Base-by-base conservation (phyloP, 2,797 vertebrate genomes). In the Aulostomus chinensis region DNA sequence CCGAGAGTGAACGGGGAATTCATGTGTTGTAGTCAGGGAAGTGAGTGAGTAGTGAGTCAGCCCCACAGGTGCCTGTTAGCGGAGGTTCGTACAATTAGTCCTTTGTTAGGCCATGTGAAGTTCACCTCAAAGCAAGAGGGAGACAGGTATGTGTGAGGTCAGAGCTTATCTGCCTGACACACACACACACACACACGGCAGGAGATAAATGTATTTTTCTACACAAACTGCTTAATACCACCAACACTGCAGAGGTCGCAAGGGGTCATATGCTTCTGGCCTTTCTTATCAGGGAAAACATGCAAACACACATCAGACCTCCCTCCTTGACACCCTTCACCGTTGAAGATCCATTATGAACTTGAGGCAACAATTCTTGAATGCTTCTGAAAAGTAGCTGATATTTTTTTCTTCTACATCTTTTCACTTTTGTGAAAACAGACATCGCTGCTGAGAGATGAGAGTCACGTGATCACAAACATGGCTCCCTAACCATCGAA, bases 151-250 rank as follows among this genome's bases (percentile, higher is more conserved):
- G 46, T 62, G 41, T 54, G 59, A 77, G 62, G 56, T 62, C 68
- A 63, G 34, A 30, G 41, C 47, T 73, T 84, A 73, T 83, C 80
- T 60, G 31, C 60, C 52, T 41, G 54, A 63, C 62, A 58, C 55
- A 68, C 52, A 56, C 45, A 52, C 52, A 39, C 52, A 63, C 62
- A 58, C 55, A 68, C 52, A 56, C 45, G 49, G 50, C 55, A 65
- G 63, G 59, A 83, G 66, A 76, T 52, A 76, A 66, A 80, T 74
- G 55, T 43, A 67, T 71, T 71, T 77, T 80, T 25, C 53, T 70
- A 61, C 51, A 71, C 60, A 60, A 74, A 78, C 55, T 36, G 24
- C 66, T 73, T 71, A 55, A 58, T 68, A 63, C 78, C 74, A 73
- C 63, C 52, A 73, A 64, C 64, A 28, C 63, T 20, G 58, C 52